A percentile compares a stretch with the other conserved stretches of the same genome.
These are phyloP conservation scores for Chaetophractus vellerosus DNA, from an alignment of 2,797 vertebrate species.

Conservation along the genomic window DNA sequence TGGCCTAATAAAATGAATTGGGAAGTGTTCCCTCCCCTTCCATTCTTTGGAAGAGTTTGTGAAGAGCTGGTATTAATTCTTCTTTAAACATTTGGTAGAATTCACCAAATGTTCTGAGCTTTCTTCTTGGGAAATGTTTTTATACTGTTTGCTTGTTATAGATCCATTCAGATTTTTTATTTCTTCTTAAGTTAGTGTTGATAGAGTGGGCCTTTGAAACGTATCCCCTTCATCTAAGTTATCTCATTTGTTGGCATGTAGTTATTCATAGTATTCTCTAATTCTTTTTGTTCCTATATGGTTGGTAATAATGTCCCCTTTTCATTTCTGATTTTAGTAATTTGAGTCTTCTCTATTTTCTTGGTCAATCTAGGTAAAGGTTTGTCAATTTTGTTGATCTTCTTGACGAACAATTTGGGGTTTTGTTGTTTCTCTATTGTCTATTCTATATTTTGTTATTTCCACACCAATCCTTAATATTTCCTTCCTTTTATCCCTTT, in stretches of 20 bases:
- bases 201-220: neutral
- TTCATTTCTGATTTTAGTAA: conserved; percentile 18
- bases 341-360: neutral
- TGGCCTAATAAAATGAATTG: neutral
- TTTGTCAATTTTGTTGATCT: neutral
- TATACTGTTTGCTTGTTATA: neutral
- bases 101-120: neutral
- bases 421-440: conserved; percentile 12
- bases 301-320: neutral
- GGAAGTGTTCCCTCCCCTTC: neutral
- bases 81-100: conserved; percentile 16
- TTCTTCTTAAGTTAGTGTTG: neutral
- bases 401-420: conserved; percentile 6
- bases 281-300: neutral
- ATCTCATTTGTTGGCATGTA: neutral
- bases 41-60: neutral
- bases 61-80: neutral
- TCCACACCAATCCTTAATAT: neutral
- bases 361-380: neutral
- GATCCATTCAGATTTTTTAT: neutral
- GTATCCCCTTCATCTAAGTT: neutral
- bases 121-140: neutral
- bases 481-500: too few species aligned
- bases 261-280: neutral
- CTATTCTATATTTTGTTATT: neutral